These are phyloP conservation scores for Ceratotherium simum DNA, from an alignment of 2,113 vertebrate species.

Conservation along the genomic window DNA sequence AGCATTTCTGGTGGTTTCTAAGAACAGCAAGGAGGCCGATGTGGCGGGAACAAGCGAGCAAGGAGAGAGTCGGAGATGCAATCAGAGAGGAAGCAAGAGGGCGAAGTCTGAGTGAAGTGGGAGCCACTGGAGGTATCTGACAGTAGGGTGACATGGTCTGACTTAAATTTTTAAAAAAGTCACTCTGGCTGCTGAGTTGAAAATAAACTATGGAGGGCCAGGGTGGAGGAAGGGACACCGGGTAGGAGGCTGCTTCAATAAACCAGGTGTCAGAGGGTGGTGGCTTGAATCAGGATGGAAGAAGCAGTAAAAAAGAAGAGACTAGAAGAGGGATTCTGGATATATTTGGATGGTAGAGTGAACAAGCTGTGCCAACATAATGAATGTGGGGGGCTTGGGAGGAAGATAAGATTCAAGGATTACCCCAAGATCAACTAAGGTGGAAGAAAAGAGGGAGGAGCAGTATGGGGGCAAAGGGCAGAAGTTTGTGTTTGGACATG, in stretches of 20 bases:
- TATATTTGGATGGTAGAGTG: not conserved
- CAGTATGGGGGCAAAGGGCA: not conserved
- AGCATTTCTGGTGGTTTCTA: not conserved
- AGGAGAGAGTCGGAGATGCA: rapidly evolving
- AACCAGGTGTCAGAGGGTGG: not conserved
- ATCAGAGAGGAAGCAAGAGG: too few relatives aligned
- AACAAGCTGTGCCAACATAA: rapidly evolving
- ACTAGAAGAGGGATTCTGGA: too few relatives aligned
- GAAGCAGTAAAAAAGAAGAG: not conserved
- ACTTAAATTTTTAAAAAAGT: not conserved
- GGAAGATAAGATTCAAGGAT: not conserved
- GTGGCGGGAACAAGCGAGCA: not conserved
- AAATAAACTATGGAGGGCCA: not conserved
- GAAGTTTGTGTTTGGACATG: not conserved
- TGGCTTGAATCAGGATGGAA: not conserved
- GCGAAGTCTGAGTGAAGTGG: too few relatives aligned
- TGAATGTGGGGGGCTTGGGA: rapidly evolving
- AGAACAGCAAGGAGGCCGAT: not conserved
- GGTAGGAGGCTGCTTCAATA: not conserved
- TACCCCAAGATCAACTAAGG: not conserved
- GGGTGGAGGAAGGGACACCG: too few relatives aligned
- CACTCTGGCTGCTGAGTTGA: not conserved
- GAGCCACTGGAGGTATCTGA: not conserved
- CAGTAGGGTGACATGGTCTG: not conserved
- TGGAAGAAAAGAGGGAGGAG: not conserved